A percentile compares a stretch with the other conserved stretches of the same genome.
Evolutionary conservation across 2,113 vertebrate species (phyloP).

Genomic region (Neolamprologus modestus): DNA sequence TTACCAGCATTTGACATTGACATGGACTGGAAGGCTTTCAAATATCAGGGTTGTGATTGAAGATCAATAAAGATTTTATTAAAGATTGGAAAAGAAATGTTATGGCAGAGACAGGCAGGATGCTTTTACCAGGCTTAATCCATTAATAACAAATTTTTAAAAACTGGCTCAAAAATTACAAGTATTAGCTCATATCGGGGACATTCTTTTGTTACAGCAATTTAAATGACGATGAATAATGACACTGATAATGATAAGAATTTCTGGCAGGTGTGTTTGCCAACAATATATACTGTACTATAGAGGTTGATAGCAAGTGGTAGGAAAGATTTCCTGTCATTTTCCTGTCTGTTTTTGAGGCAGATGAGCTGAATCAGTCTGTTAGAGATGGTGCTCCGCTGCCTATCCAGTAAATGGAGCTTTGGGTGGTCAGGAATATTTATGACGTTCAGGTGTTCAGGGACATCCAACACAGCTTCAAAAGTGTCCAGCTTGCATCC

Average conservation of each 20-base stretch:
- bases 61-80: background rate
- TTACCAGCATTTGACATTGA: background rate
- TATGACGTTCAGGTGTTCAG: background rate
- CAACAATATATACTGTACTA: background rate
- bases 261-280: background rate
- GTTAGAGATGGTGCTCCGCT: background rate
- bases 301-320: background rate
- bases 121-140: background rate
- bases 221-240: background rate
- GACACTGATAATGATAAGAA: background rate
- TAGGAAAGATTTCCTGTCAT: background rate
- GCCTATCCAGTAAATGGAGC: background rate
- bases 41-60: background rate
- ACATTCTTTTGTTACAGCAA: background rate
- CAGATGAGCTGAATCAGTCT: background rate
- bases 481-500: background rate
- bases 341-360: background rate
- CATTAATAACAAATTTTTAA: fast-evolving
- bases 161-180: background rate
- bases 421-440: background rate
- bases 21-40: background rate
- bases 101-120: background rate
- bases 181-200: background rate
- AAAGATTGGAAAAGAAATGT: background rate
- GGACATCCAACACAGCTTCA: background rate